phyloP scores from a whole-genome alignment of 2,888 invertebrate genomes.

The Rotaria socialis region DNA sequence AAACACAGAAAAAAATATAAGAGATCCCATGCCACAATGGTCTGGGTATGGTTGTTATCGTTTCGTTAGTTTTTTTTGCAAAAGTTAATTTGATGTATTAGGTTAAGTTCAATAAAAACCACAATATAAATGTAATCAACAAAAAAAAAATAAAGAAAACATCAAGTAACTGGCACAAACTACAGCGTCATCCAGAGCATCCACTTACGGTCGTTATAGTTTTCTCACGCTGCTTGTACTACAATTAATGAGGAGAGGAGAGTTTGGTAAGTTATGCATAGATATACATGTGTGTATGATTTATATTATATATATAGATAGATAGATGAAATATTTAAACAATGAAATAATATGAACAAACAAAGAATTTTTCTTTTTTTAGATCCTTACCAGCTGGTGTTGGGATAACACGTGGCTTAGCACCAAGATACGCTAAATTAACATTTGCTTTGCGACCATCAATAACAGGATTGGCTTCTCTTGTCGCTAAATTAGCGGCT shows the following conservation, averaged over 20 bases:
- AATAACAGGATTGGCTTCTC: slow-evolving; percentile 95
- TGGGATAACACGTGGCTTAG: slow-evolving; percentile 69
- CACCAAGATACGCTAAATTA: slow-evolving; percentile 90
- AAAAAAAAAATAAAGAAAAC: too few species aligned
- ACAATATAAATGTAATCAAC: too few species aligned
- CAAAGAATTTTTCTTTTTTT: neutral
- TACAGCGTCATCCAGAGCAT: slow-evolving; percentile 22
- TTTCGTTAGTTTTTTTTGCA: neutral
- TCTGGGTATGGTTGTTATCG: neutral
- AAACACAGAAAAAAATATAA: neutral
- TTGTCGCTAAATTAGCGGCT: slow-evolving; percentile 89
- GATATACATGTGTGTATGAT: neutral
- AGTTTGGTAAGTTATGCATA: neutral
- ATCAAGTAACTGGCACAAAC: slow-evolving; percentile 14
- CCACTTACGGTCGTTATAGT: neutral
- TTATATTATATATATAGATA: neutral
- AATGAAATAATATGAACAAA: neutral
- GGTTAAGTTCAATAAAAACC: neutral
- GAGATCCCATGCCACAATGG: slow-evolving; percentile 11
- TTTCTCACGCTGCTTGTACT: neutral
- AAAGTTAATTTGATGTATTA: neutral
- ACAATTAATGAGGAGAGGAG: slow-evolving; percentile 2
- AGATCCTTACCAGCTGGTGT: neutral
- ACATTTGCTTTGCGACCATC: slow-evolving; percentile 97
- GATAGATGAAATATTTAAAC: too few species aligned